Percentiles rank a stretch among this genome's conserved stretches.
phyloP scores from a whole-genome alignment of 1,140 invertebrate species.

The Lerema accius region DNA sequence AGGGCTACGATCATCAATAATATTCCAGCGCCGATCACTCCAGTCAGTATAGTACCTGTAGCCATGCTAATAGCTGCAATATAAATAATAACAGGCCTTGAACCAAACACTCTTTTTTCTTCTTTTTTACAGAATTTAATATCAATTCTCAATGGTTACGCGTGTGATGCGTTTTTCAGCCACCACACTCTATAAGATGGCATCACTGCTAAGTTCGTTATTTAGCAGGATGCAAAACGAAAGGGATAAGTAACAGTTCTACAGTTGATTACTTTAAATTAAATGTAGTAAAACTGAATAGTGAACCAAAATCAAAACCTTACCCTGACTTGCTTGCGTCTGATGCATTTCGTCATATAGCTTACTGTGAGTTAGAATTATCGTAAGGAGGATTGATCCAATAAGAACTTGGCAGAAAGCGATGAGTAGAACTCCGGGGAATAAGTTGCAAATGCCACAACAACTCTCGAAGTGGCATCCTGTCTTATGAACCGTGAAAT shows the following conservation, averaged over 20 bases:
- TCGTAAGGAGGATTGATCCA: conserved; percentile 62
- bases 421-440: conserved; percentile 68
- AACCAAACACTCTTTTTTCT: too few relatives aligned
- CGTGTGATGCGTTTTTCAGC: too few relatives aligned
- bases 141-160: too few relatives aligned
- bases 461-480: conserved; percentile 74
- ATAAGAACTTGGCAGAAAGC: conserved; percentile 69
- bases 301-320: conserved; percentile 37
- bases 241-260: too few relatives aligned
- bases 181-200: too few relatives aligned
- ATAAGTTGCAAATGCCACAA: conserved; percentile 71
- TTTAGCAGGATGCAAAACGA: too few relatives aligned
- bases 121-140: too few relatives aligned
- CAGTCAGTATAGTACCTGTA: conserved; percentile 60
- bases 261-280: too few relatives aligned
- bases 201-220: too few relatives aligned
- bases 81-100: too few relatives aligned
- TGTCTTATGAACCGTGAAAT: conserved; percentile 68
- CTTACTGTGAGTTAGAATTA: conserved; percentile 60
- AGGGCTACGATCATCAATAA: conserved; percentile 68
- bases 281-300: conserved; percentile 1
- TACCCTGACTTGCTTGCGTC: conserved; percentile 57
- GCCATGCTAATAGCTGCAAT: conserved; percentile 61
- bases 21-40: conserved; percentile 63
- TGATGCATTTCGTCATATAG: conserved; percentile 71